A percentile compares a stretch with the other conserved stretches of the same genome.
Evolutionary conservation across 2,113 vertebrate species (phyloP).

Genomic region (Anolis carolinensis): DNA sequence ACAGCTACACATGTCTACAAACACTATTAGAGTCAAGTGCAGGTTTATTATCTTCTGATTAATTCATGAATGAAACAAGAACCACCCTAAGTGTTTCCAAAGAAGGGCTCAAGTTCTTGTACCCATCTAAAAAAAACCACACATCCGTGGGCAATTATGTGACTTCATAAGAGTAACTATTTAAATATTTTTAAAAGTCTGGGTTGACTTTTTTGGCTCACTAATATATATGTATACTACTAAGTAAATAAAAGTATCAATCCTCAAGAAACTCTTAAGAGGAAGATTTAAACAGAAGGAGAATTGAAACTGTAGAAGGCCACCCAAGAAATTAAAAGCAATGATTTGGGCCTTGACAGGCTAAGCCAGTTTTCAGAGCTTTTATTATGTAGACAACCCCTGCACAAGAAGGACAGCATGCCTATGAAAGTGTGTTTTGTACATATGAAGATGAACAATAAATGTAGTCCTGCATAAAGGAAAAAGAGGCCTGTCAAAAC

Average conservation of each 20-base stretch:
- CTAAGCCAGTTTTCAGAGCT: conserved; percentile 3
- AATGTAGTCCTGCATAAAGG: neutral
- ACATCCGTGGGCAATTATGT: neutral
- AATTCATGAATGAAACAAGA: neutral
- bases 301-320: neutral
- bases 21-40: neutral
- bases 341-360: neutral
- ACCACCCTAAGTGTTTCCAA: neutral
- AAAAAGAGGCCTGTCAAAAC: neutral
- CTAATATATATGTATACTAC: neutral
- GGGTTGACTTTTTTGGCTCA: neutral
- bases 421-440: conserved; percentile 13
- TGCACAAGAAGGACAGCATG: neutral
- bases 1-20: neutral
- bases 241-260: neutral
- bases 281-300: neutral
- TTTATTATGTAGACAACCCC: conserved; percentile 16
- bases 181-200: neutral
- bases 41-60: neutral
- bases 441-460: neutral
- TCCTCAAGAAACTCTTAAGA: neutral
- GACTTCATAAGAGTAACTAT: neutral
- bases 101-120: neutral
- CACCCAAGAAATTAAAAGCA: neutral
- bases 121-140: neutral